These are phyloP conservation scores for Symphodus melops DNA, from an alignment of 2,113 vertebrate genomes.

Conservation along the genomic window DNA sequence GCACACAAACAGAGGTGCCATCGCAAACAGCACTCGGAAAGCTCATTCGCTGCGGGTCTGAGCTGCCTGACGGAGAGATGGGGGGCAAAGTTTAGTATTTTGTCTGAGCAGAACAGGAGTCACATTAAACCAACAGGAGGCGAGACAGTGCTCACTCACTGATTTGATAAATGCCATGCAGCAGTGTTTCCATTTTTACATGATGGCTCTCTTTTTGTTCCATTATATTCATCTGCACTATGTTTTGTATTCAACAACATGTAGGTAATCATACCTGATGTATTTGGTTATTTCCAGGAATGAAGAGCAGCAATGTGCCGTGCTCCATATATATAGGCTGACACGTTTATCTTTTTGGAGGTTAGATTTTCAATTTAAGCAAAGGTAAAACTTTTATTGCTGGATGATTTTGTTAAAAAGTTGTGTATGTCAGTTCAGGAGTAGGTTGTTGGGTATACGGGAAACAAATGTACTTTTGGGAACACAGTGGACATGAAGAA, in stretches of 20 bases:
- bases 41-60: conserved; percentile 12
- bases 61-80: conserved; percentile 13
- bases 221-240: neutral
- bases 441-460: neutral
- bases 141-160: neutral
- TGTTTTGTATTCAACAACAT: neutral
- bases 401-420: neutral
- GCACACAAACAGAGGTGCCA: conserved; percentile 28
- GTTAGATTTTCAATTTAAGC: neutral
- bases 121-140: conserved; percentile 14
- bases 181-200: neutral
- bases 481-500: neutral
- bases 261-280: neutral
- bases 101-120: neutral
- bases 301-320: neutral
- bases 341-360: neutral
- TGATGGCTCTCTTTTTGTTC: conserved; percentile 7
- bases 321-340: too few relatives aligned
- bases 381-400: neutral
- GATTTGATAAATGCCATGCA: conserved; percentile 2
- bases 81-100: conserved; percentile 5
- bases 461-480: neutral
- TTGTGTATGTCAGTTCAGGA: neutral
- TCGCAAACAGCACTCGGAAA: conserved; percentile 11
- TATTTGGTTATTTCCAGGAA: conserved; percentile 1